Conservation (phyloP, 2,113 vertebrate species). For the Rhinogobius similis region DNA sequence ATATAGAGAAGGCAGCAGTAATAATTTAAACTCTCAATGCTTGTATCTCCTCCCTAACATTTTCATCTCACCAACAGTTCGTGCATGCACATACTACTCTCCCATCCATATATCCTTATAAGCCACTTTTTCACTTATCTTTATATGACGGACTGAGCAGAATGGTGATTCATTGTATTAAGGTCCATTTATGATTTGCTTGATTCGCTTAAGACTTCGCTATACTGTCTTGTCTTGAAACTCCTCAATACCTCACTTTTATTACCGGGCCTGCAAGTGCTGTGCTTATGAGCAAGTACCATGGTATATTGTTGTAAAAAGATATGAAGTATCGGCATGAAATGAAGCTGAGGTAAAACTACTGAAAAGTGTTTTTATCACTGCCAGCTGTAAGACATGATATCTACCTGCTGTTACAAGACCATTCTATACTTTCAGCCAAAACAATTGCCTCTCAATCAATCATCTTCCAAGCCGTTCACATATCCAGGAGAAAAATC, state of each 20-base stretch:
- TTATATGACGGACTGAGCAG: constrained; percentile 21
- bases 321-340: neutral
- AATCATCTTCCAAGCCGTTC: too few species aligned
- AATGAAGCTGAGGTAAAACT: neutral
- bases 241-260: constrained; percentile 42
- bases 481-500: too few species aligned
- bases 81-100: constrained; percentile 42
- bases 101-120: constrained; percentile 33
- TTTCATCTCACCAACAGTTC: constrained; percentile 35
- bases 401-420: too few species aligned
- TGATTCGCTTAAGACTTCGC: constrained; percentile 26
- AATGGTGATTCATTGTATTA: constrained; percentile 46
- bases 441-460: too few species aligned
- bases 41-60: constrained; percentile 39
- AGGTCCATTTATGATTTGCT: constrained; percentile 42
- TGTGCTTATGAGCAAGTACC: constrained; percentile 17
- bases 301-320: constrained; percentile 5
- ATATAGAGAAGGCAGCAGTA: constrained; percentile 24
- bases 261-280: neutral
- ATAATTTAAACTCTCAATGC: constrained; percentile 41
- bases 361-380: neutral
- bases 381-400: neutral
- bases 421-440: neutral
- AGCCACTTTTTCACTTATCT: constrained; percentile 55
- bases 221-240: constrained; percentile 10